phyloP scores from a whole-genome alignment of 2,888 invertebrate species.

The Tiphia femorata region DNA sequence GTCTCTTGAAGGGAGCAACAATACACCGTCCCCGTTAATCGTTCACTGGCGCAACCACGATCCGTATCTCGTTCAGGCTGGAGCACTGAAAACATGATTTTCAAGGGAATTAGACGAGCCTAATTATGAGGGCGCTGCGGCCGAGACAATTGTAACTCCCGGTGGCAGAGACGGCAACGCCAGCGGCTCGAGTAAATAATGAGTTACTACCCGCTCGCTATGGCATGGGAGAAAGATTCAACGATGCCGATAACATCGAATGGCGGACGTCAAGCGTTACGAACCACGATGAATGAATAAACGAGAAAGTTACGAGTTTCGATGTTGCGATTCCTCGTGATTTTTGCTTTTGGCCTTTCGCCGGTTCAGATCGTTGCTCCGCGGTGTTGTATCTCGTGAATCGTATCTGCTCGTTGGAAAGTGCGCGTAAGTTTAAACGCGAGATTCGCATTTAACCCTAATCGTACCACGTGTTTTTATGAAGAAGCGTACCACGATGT shows the following conservation, averaged over 20 bases:
- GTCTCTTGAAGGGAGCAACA: conserved; percentile 43
- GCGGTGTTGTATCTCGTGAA: too few relatives aligned
- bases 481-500: too few relatives aligned
- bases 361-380: too few relatives aligned
- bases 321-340: too few relatives aligned
- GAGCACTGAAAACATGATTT: conserved; percentile 48
- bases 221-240: conserved; percentile 36
- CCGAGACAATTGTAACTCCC: conserved; percentile 34
- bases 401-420: too few relatives aligned
- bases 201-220: conserved; percentile 25
- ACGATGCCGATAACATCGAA: conserved; percentile 32
- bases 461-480: too few relatives aligned
- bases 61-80: conserved; percentile 52
- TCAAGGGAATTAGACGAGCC: conserved; percentile 50
- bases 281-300: neutral
- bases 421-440: too few relatives aligned
- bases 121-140: conserved; percentile 47
- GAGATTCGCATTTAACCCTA: too few relatives aligned
- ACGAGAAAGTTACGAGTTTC: too few relatives aligned
- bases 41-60: conserved; percentile 53
- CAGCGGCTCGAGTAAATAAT: conserved; percentile 35
- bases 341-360: too few relatives aligned
- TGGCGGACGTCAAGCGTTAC: neutral
- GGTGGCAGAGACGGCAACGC: too few relatives aligned
- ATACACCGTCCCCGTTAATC: conserved; percentile 57